Conservation (phyloP, 2,797 vertebrate genomes). For the Anolis apletophallus region DNA sequence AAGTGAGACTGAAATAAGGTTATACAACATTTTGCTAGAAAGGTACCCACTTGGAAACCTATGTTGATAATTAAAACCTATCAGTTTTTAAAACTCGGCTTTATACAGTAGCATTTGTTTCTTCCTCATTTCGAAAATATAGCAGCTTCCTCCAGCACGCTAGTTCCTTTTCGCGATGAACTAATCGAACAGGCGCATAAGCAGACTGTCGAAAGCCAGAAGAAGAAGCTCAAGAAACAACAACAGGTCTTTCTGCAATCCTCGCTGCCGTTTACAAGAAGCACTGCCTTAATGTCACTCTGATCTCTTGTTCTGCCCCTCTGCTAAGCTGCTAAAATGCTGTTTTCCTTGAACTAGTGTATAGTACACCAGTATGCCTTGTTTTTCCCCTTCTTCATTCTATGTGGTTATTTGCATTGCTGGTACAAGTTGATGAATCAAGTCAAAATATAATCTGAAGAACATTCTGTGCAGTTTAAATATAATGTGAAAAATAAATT, state of each 20-base stretch:
- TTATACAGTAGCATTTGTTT: neutral
- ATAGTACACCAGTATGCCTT: neutral
- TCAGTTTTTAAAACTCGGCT: slow-evolving; percentile 4
- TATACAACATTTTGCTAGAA: slow-evolving; percentile 18
- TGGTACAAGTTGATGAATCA: neutral
- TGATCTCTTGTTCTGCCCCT: neutral
- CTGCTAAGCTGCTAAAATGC: neutral
- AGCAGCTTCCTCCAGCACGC: neutral
- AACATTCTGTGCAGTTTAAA: no score
- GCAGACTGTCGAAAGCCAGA: neutral
- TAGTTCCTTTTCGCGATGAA: neutral
- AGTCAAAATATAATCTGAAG: no score
- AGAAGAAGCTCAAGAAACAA: neutral
- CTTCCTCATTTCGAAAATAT: slow-evolving; percentile 15
- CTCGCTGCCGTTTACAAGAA: neutral
- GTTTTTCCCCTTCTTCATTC: neutral
- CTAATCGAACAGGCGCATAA: neutral
- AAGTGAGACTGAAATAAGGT: neutral
- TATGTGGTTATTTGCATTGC: neutral
- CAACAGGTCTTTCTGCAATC: neutral
- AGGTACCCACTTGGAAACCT: neutral
- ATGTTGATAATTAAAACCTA: slow-evolving; percentile 1
- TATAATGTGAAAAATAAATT: no score
- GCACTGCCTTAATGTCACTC: neutral
- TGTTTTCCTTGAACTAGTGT: neutral